Percentiles rank a stretch among this genome's conserved stretches.
Evolutionary conservation across 2,113 vertebrate species (phyloP).

Genomic region (Plectropomus leopardus): DNA sequence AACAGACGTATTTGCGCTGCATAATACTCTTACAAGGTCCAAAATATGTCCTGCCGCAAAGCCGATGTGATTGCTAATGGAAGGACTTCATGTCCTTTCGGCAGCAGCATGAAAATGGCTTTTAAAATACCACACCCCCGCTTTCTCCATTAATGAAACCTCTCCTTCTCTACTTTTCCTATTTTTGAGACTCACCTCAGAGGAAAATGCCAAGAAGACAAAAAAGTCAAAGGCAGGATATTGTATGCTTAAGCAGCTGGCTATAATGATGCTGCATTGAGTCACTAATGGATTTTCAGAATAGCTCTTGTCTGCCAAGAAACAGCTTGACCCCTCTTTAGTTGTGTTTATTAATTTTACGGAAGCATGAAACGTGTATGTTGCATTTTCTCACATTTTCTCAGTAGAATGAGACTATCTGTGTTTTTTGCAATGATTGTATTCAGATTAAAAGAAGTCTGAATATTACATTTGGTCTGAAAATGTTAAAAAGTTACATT

Average conservation of each 20-base stretch:
- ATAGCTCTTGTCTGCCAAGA: constrained; percentile 66
- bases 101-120: constrained; percentile 50
- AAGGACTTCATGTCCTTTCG: constrained; percentile 55
- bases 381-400: constrained; percentile 44
- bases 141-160: constrained; percentile 53
- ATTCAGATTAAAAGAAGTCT: constrained; percentile 1
- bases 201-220: constrained; percentile 71
- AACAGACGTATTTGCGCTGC: constrained; percentile 28
- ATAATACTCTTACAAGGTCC: constrained; percentile 45
- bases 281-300: constrained; percentile 77
- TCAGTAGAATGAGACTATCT: neutral
- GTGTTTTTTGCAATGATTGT: constrained; percentile 20
- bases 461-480: neutral
- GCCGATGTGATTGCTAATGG: constrained; percentile 58
- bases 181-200: constrained; percentile 60
- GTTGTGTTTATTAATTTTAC: constrained; percentile 54
- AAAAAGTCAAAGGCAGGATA: constrained; percentile 67
- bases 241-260: constrained; percentile 65
- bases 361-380: constrained; percentile 26
- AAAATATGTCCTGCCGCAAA: constrained; percentile 54
- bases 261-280: constrained; percentile 69
- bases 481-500: constrained; percentile 1
- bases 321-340: constrained; percentile 65
- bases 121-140: constrained; percentile 62
- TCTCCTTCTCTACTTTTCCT: constrained; percentile 44